phyloP scores from a whole-genome alignment of 2,113 vertebrate genomes.

The Hyla sarda region DNA sequence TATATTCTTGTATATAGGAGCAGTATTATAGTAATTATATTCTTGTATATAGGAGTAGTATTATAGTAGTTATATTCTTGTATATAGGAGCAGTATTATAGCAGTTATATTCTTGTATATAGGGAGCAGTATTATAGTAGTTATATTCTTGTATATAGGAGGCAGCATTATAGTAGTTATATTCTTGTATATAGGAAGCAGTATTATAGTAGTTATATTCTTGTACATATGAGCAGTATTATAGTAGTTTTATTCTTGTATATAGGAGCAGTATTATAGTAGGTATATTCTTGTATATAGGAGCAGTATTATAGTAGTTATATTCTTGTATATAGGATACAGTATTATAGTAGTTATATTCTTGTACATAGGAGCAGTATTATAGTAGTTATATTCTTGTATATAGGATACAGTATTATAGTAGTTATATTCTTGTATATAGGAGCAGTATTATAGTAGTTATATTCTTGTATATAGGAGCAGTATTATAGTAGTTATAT shows the following conservation, averaged over 20 bases:
- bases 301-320: neutral
- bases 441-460: neutral
- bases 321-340: neutral
- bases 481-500: neutral
- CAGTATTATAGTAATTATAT: too few species aligned
- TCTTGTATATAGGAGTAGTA: too few species aligned
- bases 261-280: neutral
- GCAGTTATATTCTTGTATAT: neutral
- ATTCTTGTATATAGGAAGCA: neutral
- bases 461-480: neutral
- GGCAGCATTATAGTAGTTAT: constrained; percentile 1
- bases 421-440: neutral
- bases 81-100: neutral
- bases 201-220: neutral
- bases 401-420: neutral
- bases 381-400: constrained; percentile 8
- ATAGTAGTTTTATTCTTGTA: neutral
- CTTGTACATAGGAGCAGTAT: neutral
- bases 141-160: neutral
- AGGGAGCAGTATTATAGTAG: too few species aligned
- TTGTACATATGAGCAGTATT: neutral
- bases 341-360: too few species aligned
- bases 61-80: too few species aligned
- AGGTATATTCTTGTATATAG: neutral
- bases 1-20: too few species aligned